Conservation (phyloP, 2,797 vertebrate genomes). For the Siniperca obscura region DNA sequence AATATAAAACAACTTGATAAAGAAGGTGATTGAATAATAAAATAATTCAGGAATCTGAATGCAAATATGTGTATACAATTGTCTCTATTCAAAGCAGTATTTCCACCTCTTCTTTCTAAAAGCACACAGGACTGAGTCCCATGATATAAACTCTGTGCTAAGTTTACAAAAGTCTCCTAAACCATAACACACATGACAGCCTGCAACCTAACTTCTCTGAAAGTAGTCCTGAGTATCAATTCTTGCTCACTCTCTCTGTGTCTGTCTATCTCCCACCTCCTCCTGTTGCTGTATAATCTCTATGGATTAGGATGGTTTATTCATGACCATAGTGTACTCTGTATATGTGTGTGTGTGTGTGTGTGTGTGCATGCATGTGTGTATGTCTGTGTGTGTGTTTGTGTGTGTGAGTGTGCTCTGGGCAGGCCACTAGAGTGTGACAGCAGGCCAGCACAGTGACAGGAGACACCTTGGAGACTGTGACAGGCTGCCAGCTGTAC, state of each 20-base stretch:
- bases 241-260: slow-evolving; percentile 64
- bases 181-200: slow-evolving; percentile 71
- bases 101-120: slow-evolving; percentile 5
- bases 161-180: slow-evolving; percentile 66
- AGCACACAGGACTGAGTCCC: slow-evolving; percentile 29
- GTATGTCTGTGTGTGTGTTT: slow-evolving; percentile 33
- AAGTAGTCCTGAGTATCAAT: slow-evolving; percentile 71
- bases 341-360: slow-evolving; percentile 53
- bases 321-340: slow-evolving; percentile 80
- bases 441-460: slow-evolving; percentile 85
- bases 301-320: slow-evolving; percentile 85
- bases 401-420: slow-evolving; percentile 64
- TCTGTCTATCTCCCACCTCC: slow-evolving; percentile 64
- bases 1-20: neutral
- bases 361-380: slow-evolving; percentile 42
- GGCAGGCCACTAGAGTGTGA: slow-evolving; percentile 86
- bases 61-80: neutral
- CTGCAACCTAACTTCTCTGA: slow-evolving; percentile 73
- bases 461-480: slow-evolving; percentile 86
- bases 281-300: slow-evolving; percentile 81
- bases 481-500: slow-evolving; percentile 86
- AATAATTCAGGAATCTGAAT: slow-evolving; percentile 8
- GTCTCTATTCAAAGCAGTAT: slow-evolving; percentile 17
- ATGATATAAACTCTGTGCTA: slow-evolving; percentile 48
- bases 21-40: neutral